phyloP scores from a whole-genome alignment of 2,888 invertebrate species.

The Argyresthia goedartella region DNA sequence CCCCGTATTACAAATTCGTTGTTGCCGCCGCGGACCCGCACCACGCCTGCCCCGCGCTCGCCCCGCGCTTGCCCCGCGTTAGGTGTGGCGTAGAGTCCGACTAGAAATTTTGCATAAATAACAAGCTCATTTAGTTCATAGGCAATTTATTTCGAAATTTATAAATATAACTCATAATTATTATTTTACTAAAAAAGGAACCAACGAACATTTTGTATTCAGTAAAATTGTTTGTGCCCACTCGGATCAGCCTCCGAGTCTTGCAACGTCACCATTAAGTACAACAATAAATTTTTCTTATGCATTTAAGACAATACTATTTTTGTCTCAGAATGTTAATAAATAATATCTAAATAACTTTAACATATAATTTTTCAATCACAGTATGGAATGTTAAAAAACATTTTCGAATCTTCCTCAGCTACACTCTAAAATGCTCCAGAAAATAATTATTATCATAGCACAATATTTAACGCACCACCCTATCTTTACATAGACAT shows the following conservation, averaged over 20 bases:
- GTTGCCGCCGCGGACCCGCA: too few relatives aligned
- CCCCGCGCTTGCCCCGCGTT: too few relatives aligned
- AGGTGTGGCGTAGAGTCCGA: too few relatives aligned
- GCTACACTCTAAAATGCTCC: background rate
- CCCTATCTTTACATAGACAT: constrained; percentile 1
- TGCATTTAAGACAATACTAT: background rate
- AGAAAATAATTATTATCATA: background rate
- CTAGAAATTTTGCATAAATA: too few relatives aligned
- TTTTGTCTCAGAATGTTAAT: background rate
- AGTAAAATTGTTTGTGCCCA: too few relatives aligned
- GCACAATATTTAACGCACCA: background rate
- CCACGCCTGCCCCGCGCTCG: too few relatives aligned
- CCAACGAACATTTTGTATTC: too few relatives aligned
- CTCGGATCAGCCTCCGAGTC: background rate
- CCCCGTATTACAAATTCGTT: too few relatives aligned
- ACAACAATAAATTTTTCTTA: background rate
- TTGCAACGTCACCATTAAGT: background rate
- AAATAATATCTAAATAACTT: constrained; percentile 2
- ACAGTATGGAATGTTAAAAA: background rate
- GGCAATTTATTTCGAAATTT: background rate
- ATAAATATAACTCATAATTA: background rate
- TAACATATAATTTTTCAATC: background rate
- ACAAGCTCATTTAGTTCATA: too few relatives aligned
- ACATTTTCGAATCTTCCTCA: background rate
- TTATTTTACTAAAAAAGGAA: background rate